These are phyloP conservation scores for Labeo catla DNA, from an alignment of 2,113 vertebrate species.

Conservation along the genomic window DNA sequence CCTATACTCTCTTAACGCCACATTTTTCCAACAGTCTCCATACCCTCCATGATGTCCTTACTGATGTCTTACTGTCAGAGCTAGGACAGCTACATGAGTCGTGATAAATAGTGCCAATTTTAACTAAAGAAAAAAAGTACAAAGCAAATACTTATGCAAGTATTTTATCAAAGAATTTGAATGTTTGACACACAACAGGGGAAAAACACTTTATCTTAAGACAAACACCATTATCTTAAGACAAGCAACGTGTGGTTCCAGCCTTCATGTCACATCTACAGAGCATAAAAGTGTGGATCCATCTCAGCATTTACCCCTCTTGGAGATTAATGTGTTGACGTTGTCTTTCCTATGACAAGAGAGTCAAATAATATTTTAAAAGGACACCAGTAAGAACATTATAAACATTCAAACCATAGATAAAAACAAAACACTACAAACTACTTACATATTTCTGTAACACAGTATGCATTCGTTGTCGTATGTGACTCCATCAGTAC, in stretches of 20 bases:
- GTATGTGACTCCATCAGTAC: slow-evolving; percentile 50
- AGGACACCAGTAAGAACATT: background rate
- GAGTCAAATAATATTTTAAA: background rate
- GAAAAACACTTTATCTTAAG: background rate
- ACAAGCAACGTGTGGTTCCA: background rate
- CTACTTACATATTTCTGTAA: slow-evolving; percentile 34
- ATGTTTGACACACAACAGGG: background rate
- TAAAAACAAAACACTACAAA: no score
- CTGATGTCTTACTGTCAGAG: background rate
- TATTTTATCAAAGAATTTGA: background rate
- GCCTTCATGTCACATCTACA: background rate
- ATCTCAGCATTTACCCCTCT: slow-evolving; percentile 10
- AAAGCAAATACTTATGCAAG: background rate
- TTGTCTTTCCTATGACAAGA: background rate
- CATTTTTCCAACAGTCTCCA: background rate
- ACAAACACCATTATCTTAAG: background rate
- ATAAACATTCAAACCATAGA: background rate
- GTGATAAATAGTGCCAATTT: background rate
- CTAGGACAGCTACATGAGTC: background rate
- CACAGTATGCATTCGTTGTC: slow-evolving; percentile 58
- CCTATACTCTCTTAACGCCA: background rate
- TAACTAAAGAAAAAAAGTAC: background rate
- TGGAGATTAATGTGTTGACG: background rate
- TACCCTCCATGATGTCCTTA: background rate
- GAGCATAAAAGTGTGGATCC: background rate